These are phyloP conservation scores for Podarcis lilfordi DNA, from an alignment of 2,797 vertebrate genomes.

Conservation along the genomic window DNA sequence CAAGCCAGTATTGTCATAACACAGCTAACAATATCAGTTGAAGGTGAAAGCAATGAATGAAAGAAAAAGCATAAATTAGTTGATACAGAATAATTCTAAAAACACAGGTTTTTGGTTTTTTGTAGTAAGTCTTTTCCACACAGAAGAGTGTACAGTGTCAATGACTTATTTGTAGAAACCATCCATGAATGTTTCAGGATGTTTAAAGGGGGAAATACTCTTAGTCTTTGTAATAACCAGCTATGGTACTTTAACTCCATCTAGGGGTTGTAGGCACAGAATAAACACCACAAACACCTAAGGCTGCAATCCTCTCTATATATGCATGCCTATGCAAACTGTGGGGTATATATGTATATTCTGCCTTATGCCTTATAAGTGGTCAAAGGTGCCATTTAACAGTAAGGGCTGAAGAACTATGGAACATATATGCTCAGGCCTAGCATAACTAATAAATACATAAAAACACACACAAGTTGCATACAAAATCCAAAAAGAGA, in stretches of 20 bases:
- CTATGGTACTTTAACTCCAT: conserved; percentile 46
- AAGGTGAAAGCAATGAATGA: neutral
- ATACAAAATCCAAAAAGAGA: neutral
- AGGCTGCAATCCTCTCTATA: neutral
- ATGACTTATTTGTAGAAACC: neutral
- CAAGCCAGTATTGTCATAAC: neutral
- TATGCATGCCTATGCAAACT: neutral
- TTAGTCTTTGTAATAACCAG: neutral
- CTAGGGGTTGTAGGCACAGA: conserved; percentile 12
- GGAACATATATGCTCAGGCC: neutral
- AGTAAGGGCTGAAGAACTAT: neutral
- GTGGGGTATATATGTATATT: too few relatives aligned
- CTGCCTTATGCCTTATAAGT: neutral
- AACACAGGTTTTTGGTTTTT: neutral
- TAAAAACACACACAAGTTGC: too few relatives aligned
- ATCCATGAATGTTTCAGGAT: neutral
- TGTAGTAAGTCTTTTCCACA: neutral
- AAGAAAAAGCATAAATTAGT: neutral
- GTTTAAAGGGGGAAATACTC: neutral
- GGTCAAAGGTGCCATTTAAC: neutral
- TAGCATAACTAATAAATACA: neutral
- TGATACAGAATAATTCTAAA: neutral
- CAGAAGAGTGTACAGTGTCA: neutral
- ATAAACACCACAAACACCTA: rapidly evolving
- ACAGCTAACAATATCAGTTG: neutral